Conservation (phyloP, 2,888 invertebrate genomes). For the Hirudinaria manillensis region DNA sequence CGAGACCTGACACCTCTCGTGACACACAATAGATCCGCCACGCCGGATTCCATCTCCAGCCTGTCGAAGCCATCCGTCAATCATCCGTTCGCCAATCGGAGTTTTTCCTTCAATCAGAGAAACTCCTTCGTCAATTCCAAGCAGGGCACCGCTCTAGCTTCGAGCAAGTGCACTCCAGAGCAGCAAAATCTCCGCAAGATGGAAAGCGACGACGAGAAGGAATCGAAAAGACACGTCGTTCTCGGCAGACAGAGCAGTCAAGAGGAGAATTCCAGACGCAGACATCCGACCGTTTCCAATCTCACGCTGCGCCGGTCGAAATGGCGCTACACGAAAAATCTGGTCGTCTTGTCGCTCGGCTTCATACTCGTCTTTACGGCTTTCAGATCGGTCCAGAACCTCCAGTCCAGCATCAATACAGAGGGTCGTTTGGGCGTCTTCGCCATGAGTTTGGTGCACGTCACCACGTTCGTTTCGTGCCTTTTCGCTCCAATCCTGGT, state of each 20-base stretch:
- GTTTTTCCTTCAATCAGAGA: conserved; percentile 3
- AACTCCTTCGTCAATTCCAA: background rate
- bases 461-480: conserved; percentile 50
- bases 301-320: background rate
- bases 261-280: background rate
- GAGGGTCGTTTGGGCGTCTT: conserved; percentile 47
- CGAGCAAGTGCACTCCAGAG: conserved; percentile 4
- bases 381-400: conserved; percentile 52
- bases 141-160: background rate
- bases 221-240: background rate
- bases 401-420: conserved; percentile 51
- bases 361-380: conserved; percentile 52
- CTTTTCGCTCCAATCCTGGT: conserved; percentile 50
- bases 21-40: background rate
- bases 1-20: background rate
- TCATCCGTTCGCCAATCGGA: background rate
- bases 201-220: background rate
- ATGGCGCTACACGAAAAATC: conserved; percentile 47
- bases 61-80: background rate
- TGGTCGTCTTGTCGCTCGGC: conserved; percentile 50
- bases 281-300: background rate
- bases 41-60: conserved; percentile 24
- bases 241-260: background rate
- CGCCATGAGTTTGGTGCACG: conserved; percentile 50
- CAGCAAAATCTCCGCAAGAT: background rate